Conservation (phyloP, 2,888 invertebrate species). For the Galerucella nymphaeae region DNA sequence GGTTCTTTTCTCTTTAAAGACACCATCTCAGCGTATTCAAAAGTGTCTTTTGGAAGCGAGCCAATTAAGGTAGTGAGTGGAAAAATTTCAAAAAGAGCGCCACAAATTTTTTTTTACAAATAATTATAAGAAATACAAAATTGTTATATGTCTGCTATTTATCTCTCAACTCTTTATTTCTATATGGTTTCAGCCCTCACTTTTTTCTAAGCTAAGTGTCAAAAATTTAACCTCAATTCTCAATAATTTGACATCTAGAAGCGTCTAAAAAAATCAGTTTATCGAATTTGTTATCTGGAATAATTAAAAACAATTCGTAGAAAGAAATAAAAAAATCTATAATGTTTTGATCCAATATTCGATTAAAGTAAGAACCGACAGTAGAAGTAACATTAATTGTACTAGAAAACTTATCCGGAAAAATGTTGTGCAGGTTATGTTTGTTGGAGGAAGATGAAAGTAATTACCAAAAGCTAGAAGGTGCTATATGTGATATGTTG, state of each 20-base stretch:
- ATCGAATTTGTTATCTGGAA: conserved; percentile 19
- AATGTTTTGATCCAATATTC: conserved; percentile 15
- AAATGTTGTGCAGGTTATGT: conserved; percentile 42
- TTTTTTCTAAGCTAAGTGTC: neutral
- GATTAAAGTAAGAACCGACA: conserved; percentile 16
- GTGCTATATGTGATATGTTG: conserved; percentile 38
- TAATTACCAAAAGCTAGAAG: conserved; percentile 35
- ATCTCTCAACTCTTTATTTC: too few species aligned
- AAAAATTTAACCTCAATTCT: conserved; percentile 16
- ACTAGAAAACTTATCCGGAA: conserved; percentile 22
- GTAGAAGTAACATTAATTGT: conserved; percentile 8
- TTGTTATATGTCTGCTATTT: too few species aligned
- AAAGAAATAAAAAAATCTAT: conserved; percentile 6
- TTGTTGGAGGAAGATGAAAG: conserved; percentile 27
- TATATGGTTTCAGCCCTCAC: too few species aligned
- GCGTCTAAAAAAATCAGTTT: conserved; percentile 22
- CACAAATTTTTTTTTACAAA: too few species aligned
- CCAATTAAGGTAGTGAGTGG: too few species aligned
- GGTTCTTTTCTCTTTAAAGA: too few species aligned
- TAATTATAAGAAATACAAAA: too few species aligned
- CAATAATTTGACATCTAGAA: conserved; percentile 29
- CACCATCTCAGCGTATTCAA: too few species aligned
- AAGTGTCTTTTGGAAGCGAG: too few species aligned
- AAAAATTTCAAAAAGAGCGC: too few species aligned
- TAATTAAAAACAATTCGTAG: conserved; percentile 16